Conservation (phyloP, 2,888 invertebrate species). For the Drosophila kanekoi region DNA sequence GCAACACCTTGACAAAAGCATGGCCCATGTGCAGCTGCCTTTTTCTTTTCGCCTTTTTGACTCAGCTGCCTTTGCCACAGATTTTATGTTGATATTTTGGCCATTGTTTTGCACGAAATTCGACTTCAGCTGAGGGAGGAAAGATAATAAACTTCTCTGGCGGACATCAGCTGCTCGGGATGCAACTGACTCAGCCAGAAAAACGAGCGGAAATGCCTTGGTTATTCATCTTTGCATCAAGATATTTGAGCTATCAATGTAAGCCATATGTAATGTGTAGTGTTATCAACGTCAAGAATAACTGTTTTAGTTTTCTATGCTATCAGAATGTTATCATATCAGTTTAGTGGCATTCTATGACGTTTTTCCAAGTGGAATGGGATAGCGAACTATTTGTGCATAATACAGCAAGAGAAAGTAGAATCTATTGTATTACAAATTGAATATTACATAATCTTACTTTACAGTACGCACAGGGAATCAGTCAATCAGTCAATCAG, state of each 20-base stretch:
- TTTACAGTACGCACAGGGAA: not conserved
- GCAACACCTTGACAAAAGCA: slow-evolving; percentile 26
- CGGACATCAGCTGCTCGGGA: slow-evolving; percentile 42
- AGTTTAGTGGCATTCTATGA: not conserved
- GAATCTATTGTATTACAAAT: not conserved
- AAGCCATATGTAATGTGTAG: not conserved
- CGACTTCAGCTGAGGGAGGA: slow-evolving; percentile 28
- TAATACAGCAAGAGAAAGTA: not conserved
- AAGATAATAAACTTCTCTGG: slow-evolving; percentile 2
- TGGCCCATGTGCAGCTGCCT: slow-evolving; percentile 53
- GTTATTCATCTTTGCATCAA: slow-evolving; percentile 10
- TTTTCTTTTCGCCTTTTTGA: slow-evolving; percentile 9
- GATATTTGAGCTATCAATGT: not conserved
- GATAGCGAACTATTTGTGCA: not conserved
- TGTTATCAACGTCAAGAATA: not conserved
- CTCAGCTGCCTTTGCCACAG: slow-evolving; percentile 53
- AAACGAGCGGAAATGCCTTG: slow-evolving; percentile 32
- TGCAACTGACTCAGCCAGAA: slow-evolving; percentile 21
- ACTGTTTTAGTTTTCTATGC: not conserved
- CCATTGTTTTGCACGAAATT: slow-evolving; percentile 48
- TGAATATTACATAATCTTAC: not conserved
- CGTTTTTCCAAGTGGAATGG: not conserved
- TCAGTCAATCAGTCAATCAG: too few species aligned
- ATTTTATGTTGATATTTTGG: slow-evolving; percentile 28
- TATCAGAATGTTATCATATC: slow-evolving; percentile 29